These are phyloP conservation scores for Proterorhinus semilunaris DNA, from an alignment of 2,113 vertebrate genomes.

Conservation along the genomic window DNA sequence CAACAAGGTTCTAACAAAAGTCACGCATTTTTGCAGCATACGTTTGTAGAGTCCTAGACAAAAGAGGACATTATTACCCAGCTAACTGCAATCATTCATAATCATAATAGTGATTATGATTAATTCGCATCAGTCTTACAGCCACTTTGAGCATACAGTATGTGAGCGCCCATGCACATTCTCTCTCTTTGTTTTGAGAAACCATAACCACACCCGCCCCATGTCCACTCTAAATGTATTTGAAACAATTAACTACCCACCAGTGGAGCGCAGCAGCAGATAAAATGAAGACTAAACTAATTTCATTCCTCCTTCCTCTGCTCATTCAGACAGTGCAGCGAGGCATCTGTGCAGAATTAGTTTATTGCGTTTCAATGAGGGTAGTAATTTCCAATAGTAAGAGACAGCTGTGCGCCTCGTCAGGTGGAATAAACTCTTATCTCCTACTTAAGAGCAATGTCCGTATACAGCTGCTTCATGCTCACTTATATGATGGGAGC, in stretches of 20 bases:
- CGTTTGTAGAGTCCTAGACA: too few relatives aligned
- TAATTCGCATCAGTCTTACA: too few relatives aligned
- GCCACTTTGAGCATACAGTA: background rate
- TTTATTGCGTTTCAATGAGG: constrained; percentile 47
- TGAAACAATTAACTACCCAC: constrained; percentile 51
- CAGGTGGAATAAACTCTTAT: constrained; percentile 39
- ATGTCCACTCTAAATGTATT: constrained; percentile 44
- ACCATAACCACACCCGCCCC: constrained; percentile 41
- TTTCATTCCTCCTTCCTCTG: constrained; percentile 27
- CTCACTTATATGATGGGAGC: background rate
- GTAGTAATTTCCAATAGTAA: constrained; percentile 33
- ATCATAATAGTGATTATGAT: too few relatives aligned
- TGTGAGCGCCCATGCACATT: constrained; percentile 18
- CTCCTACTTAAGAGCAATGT: constrained; percentile 18
- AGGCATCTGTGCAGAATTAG: constrained; percentile 36
- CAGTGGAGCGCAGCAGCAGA: constrained; percentile 35
- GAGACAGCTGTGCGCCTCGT: constrained; percentile 43
- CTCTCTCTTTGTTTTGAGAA: constrained; percentile 32
- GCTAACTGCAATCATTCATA: too few relatives aligned
- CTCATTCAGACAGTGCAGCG: background rate
- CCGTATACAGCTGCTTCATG: constrained; percentile 3
- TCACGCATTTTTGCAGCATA: too few relatives aligned
- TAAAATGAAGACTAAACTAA: constrained; percentile 49
- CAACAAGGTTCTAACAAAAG: too few relatives aligned
- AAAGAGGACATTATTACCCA: too few relatives aligned